Percentiles rank a stretch among this genome's conserved stretches.
phyloP scores from a whole-genome alignment of 2,113 vertebrate species.

The Perccottus glenii region DNA sequence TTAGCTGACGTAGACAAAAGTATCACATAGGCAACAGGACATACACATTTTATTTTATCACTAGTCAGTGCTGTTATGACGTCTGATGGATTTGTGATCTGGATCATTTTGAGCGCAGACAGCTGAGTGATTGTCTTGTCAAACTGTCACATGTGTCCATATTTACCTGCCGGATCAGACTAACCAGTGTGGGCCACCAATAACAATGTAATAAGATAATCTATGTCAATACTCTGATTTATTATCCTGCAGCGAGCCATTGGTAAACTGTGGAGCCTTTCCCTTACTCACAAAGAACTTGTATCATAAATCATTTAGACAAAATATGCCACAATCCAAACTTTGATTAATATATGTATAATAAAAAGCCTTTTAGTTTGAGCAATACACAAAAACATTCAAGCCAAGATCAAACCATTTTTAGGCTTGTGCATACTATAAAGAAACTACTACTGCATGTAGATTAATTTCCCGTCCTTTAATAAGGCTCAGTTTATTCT shows the following conservation, averaged over 20 bases:
- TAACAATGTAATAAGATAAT: constrained; percentile 37
- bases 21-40: background rate
- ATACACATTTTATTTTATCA: background rate
- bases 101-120: constrained; percentile 15
- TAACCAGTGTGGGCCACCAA: constrained; percentile 11
- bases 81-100: constrained; percentile 29
- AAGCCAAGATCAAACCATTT: constrained; percentile 13
- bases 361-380: constrained; percentile 59
- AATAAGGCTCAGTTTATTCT: constrained; percentile 8
- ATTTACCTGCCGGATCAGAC: background rate
- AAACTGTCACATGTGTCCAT: constrained; percentile 35
- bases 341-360: constrained; percentile 52
- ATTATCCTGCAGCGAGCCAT: constrained; percentile 35
- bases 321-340: constrained; percentile 15
- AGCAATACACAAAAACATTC: constrained; percentile 47
- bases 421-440: background rate
- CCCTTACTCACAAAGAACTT: constrained; percentile 1
- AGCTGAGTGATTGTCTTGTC: constrained; percentile 47
- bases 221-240: constrained; percentile 33
- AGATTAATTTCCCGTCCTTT: background rate
- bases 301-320: constrained; percentile 36
- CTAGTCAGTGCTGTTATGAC: background rate
- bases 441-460: background rate
- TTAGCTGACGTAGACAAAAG: background rate
- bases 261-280: background rate